Evolutionary conservation across 2,113 vertebrate species (phyloP).

Genomic region (Spheniscus mendiculus): DNA sequence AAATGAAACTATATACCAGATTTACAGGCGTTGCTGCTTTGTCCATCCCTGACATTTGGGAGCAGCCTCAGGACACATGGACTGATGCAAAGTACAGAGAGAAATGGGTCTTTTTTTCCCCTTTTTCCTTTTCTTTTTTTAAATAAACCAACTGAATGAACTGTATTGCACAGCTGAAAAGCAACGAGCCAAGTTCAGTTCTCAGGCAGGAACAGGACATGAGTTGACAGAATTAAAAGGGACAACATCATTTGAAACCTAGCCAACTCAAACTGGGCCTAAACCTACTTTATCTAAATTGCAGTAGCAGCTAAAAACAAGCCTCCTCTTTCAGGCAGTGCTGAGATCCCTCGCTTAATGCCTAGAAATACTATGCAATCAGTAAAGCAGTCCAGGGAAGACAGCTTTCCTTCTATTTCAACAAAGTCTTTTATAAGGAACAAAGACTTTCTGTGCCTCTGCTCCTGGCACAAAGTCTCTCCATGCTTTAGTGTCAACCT

Average conservation of each 20-base stretch:
- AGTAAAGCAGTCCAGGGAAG: neutral
- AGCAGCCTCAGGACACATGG: neutral
- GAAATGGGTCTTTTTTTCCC: neutral
- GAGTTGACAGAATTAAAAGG: constrained; percentile 41
- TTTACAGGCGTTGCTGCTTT: neutral
- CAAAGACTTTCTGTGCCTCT: constrained; percentile 53
- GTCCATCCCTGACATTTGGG: neutral
- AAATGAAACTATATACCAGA: neutral
- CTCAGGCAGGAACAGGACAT: constrained; percentile 31
- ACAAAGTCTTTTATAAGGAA: constrained; percentile 17
- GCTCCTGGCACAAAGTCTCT: constrained; percentile 16
- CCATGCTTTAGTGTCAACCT: neutral
- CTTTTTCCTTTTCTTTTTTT: neutral
- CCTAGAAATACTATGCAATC: neutral
- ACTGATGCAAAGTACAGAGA: neutral
- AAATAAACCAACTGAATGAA: constrained; percentile 22
- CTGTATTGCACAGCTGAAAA: constrained; percentile 34
- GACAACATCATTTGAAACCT: constrained; percentile 23
- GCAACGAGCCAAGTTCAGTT: neutral
- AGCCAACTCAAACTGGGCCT: constrained; percentile 35
- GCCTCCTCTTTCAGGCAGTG: constrained; percentile 9
- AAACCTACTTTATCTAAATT: constrained; percentile 33
- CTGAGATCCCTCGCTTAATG: neutral
- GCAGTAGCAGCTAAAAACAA: constrained; percentile 43
- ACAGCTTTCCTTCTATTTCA: constrained; percentile 41